Evolutionary conservation across 1,140 invertebrate genomes (phyloP), one percentile per base, ranked within the genome.

Genomic region (Episyrphus balteatus): DNA sequence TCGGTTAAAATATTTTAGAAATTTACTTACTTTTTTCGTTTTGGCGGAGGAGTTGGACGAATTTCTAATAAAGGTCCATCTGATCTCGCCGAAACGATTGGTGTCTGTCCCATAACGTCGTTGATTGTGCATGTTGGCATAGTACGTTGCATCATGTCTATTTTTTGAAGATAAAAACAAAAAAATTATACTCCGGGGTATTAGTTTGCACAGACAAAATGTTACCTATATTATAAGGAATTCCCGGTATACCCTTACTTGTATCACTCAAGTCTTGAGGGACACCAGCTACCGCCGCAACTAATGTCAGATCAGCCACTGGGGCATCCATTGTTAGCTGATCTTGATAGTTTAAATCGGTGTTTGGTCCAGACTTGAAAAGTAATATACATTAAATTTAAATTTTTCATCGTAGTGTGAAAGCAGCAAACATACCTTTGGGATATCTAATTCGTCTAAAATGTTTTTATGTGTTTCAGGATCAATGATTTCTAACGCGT

Each of bases 41-140:
- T 58, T 13, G 34, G 21, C 49, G 56, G 62, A 19, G 58, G 50
- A 31, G 52, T 58, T 19, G 62, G 54, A 39, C 58, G 54, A 48
- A 66, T 66, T 60, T 66, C 62, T 15, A 66, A 62, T 9, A 62
- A 66, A 41, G 62, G 62, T 6, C 61, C 62, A 52, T 66, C 62
- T 18, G 62, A 55, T 54, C 58, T 66, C 7, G 62, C 62, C 9
- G 62, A 66, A 32, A 66, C 62, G 5, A 66, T 51, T 34, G 62
- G 62, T 1, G 62, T 66, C 41, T 54, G 57, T 10, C 49, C 50
- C 15, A 47, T 42, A 42, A 51, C 32, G 44, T 43, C 43, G 18
- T 54, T 41, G 11, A 41, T 12, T 41, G 21, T 26, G 8, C 56
- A 41, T 60, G 55, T 34, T 58, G 54, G 48, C 43, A 17, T 34